Evolutionary conservation across 2,888 invertebrate genomes (phyloP).

Genomic region (Galerucella calmariensis): DNA sequence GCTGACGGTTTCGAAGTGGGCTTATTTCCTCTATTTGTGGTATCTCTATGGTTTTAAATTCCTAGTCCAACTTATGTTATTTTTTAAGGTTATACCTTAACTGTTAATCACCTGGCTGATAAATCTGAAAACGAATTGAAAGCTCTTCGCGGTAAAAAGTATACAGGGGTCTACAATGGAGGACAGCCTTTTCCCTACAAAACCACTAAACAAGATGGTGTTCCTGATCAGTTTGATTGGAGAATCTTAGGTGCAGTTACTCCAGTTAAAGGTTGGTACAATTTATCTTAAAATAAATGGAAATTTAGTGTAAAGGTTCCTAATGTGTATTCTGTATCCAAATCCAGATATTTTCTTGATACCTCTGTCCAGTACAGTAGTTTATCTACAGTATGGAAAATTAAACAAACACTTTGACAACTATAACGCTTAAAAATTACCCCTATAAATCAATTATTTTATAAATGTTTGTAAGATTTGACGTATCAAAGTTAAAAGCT

Average conservation of each 20-base stretch:
- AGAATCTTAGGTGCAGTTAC: conserved; percentile 92
- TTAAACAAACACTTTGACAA: background rate
- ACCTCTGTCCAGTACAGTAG: background rate
- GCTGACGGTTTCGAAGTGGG: no score
- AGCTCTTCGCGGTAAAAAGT: conserved; percentile 76
- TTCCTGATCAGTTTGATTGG: conserved; percentile 90
- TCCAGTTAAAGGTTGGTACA: conserved; percentile 80
- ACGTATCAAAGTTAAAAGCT: no score
- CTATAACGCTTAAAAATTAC: no score
- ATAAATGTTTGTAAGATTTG: no score
- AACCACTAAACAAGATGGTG: conserved; percentile 63
- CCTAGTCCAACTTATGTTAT: background rate
- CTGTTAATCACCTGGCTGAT: conserved; percentile 91
- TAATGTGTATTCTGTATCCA: conserved; percentile 5
- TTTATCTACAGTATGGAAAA: background rate
- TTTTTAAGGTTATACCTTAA: conserved; percentile 74
- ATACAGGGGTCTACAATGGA: conserved; percentile 74
- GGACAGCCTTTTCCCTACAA: conserved; percentile 85
- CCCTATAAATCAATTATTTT: no score
- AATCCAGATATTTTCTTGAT: background rate
- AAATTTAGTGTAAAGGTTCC: conserved; percentile 1
- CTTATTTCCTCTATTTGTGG: no score
- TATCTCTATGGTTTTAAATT: no score
- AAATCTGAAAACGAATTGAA: conserved; percentile 80
- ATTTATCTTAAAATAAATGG: conserved; percentile 54